Percentiles rank a stretch among this genome's conserved stretches.
These are phyloP conservation scores for Meloe dianella DNA, from an alignment of 2,888 invertebrate genomes.

Conservation along the genomic window DNA sequence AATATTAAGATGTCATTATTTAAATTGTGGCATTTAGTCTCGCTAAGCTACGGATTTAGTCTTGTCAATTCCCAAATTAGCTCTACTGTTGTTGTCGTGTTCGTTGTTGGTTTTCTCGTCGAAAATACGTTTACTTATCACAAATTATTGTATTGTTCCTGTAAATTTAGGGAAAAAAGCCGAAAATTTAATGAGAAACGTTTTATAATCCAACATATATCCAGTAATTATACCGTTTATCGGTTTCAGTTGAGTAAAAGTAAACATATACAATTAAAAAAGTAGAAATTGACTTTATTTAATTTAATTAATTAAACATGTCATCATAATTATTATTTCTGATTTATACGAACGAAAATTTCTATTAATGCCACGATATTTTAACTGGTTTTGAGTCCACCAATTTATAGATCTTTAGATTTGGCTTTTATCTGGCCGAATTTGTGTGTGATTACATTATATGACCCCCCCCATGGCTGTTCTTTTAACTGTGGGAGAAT, in stretches of 20 bases:
- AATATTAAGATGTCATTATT: slow-evolving; percentile 47
- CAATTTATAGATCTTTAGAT: neutral
- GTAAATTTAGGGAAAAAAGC: neutral
- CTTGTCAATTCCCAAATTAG: slow-evolving; percentile 46
- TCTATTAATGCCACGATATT: too few relatives aligned
- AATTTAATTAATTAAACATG: slow-evolving; percentile 9
- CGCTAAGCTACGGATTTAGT: slow-evolving; percentile 45
- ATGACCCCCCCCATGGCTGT: slow-evolving; percentile 41
- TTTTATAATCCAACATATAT: neutral
- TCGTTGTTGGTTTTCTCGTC: neutral
- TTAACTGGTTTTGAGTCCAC: neutral
- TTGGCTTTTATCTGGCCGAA: slow-evolving; percentile 43
- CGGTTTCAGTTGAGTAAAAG: slow-evolving; percentile 18
- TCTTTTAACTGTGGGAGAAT: slow-evolving; percentile 52
- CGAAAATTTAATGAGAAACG: slow-evolving; percentile 1
- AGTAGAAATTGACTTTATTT: slow-evolving; percentile 17
- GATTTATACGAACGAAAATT: neutral
- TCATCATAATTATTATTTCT: slow-evolving; percentile 14
- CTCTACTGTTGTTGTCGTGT: slow-evolving; percentile 8
- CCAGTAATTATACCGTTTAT: slow-evolving; percentile 12
- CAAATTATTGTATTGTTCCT: slow-evolving; percentile 15
- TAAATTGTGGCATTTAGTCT: slow-evolving; percentile 50
- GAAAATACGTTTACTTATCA: neutral
- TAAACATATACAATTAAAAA: slow-evolving; percentile 13
- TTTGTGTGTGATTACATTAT: slow-evolving; percentile 43